phyloP scores from a whole-genome alignment of 1,140 invertebrate genomes.

The Heliconius himera region DNA sequence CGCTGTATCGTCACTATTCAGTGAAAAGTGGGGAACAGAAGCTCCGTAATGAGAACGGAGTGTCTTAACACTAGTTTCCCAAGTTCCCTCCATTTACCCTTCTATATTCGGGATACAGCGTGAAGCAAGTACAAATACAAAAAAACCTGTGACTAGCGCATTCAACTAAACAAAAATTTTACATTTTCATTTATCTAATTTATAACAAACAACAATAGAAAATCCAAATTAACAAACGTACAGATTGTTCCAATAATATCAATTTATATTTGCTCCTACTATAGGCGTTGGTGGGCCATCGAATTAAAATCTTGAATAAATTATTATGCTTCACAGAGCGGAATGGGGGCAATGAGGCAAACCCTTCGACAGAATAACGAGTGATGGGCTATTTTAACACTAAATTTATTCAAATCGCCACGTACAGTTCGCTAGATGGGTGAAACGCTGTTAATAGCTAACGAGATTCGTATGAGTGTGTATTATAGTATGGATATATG shows the following conservation, averaged over 20 bases:
- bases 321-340: constrained; percentile 44
- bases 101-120: too few species aligned
- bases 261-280: constrained; percentile 10
- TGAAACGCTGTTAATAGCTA: constrained; percentile 19
- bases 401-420: constrained; percentile 44
- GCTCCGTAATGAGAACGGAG: too few species aligned
- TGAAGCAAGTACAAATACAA: too few species aligned
- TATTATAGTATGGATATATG: background rate
- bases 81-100: too few species aligned
- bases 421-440: constrained; percentile 25
- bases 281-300: constrained; percentile 39
- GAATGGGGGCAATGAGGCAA: constrained; percentile 44
- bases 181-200: background rate
- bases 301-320: constrained; percentile 54
- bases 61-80: too few species aligned
- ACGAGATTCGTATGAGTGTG: background rate
- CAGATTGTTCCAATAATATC: constrained; percentile 7
- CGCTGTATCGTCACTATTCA: too few species aligned
- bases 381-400: constrained; percentile 46
- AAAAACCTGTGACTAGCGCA: too few species aligned
- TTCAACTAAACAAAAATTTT: too few species aligned
- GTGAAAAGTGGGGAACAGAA: too few species aligned
- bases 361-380: constrained; percentile 38
- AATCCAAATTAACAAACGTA: background rate
- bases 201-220: background rate